Percentiles rank a stretch among this genome's conserved stretches.
These are phyloP conservation scores for Calcarius lapponicus DNA, from an alignment of 2,797 vertebrate species.

Conservation along the genomic window DNA sequence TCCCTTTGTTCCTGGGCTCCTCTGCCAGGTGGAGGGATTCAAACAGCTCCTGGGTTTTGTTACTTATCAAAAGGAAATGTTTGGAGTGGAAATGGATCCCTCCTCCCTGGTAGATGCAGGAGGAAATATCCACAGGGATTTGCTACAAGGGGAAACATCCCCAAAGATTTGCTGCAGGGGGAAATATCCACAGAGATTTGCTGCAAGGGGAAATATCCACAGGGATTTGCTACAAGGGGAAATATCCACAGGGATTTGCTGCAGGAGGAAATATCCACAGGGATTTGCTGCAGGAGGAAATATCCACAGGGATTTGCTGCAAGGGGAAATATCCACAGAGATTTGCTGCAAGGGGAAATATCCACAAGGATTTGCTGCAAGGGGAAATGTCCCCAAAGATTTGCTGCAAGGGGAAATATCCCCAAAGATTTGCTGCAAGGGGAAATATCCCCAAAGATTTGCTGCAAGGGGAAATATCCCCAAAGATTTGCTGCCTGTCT, in stretches of 20 bases:
- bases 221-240: not conserved
- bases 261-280: not conserved
- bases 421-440: not conserved
- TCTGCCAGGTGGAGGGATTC: not conserved
- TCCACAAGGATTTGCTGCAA: not conserved
- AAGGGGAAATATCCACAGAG: not conserved
- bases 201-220: not conserved
- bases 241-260: not conserved
- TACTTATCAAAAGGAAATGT: not conserved
- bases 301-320: not conserved
- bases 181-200: not conserved
- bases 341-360: not conserved
- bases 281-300: not conserved
- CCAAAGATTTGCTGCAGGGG: not conserved
- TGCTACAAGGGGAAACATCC: not conserved
- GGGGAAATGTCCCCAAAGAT: not conserved
- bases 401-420: not conserved
- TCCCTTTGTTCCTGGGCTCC: not conserved
- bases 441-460: not conserved
- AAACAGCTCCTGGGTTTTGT: not conserved
- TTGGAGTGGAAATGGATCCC: not conserved
- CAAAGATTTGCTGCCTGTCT: not conserved
- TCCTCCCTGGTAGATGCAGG: not conserved
- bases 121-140: not conserved
- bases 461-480: too few species aligned